These are phyloP conservation scores for Drosophila incognita DNA, from an alignment of 2,888 invertebrate species.

Conservation along the genomic window DNA sequence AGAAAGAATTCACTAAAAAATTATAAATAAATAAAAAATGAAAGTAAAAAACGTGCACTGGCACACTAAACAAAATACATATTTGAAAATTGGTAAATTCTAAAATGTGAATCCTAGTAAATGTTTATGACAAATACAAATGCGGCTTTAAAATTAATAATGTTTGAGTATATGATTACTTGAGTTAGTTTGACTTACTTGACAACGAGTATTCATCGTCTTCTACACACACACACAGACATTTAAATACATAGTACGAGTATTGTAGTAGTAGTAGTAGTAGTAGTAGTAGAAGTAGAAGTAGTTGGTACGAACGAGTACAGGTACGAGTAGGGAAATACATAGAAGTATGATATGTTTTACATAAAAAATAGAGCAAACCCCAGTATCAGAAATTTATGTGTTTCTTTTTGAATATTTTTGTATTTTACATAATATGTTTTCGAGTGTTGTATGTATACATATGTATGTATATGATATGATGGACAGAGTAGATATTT, in stretches of 20 bases:
- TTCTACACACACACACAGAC: constrained; percentile 83
- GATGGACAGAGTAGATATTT: constrained; percentile 1
- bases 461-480: constrained; percentile 1
- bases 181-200: constrained; percentile 87
- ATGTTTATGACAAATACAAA: constrained; percentile 54
- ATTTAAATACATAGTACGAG: constrained; percentile 70
- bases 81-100: constrained; percentile 37
- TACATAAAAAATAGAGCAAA: constrained; percentile 55
- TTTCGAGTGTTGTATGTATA: constrained; percentile 15
- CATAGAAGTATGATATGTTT: constrained; percentile 57
- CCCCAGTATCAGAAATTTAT: constrained; percentile 44
- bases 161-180: constrained; percentile 50
- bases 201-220: constrained; percentile 88
- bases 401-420: constrained; percentile 21
- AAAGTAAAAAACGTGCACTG: constrained; percentile 61
- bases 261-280: constrained; percentile 60
- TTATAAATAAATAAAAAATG: constrained; percentile 1
- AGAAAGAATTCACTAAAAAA: constrained; percentile 21
- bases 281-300: constrained; percentile 34
- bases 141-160: constrained; percentile 37
- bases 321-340: constrained; percentile 51
- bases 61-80: constrained; percentile 55
- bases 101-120: constrained; percentile 48
- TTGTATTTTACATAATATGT: constrained; percentile 16
- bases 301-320: constrained; percentile 50